Conservation (phyloP, 1,140 invertebrate genomes). For the Solenopsis invicta region DNA sequence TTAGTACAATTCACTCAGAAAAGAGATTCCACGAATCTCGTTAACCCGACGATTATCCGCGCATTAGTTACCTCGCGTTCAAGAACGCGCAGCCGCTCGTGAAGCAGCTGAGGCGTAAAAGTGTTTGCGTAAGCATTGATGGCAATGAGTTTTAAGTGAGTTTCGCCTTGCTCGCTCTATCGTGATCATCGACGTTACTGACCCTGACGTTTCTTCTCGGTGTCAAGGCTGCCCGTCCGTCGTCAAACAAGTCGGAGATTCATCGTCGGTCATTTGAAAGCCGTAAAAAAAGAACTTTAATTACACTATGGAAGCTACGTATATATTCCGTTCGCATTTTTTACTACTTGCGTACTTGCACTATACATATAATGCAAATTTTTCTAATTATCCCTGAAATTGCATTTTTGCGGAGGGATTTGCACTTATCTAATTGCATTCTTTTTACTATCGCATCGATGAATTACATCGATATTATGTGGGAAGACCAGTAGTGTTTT, state of each 20-base stretch:
- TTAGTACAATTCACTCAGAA: not conserved
- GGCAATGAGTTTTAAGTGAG: slow-evolving; percentile 52
- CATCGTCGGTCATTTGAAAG: slow-evolving; percentile 13
- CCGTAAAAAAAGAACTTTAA: not conserved
- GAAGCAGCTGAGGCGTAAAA: slow-evolving; percentile 43
- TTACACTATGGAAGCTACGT: not conserved
- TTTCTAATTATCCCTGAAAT: not conserved
- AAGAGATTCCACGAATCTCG: slow-evolving; percentile 26
- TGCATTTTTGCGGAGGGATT: not conserved
- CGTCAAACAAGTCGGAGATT: slow-evolving; percentile 1
- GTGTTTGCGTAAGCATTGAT: slow-evolving; percentile 54
- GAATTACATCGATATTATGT: not conserved
- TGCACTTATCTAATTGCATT: not conserved
- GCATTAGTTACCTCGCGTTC: slow-evolving; percentile 9
- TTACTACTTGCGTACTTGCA: not conserved
- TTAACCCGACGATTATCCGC: slow-evolving; percentile 30
- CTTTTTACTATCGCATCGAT: not conserved
- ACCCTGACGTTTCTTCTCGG: slow-evolving; percentile 30
- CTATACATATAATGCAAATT: too few species aligned
- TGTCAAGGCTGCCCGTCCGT: slow-evolving; percentile 30
- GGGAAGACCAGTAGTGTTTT: not conserved
- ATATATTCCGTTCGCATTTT: not conserved
- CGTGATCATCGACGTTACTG: slow-evolving; percentile 34
- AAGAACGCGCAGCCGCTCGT: slow-evolving; percentile 18
- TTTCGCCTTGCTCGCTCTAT: slow-evolving; percentile 48